Evolutionary conservation across 92 coral and sea anemone genomes (phyloP).

Genomic region (Galaxea fascicularis): DNA sequence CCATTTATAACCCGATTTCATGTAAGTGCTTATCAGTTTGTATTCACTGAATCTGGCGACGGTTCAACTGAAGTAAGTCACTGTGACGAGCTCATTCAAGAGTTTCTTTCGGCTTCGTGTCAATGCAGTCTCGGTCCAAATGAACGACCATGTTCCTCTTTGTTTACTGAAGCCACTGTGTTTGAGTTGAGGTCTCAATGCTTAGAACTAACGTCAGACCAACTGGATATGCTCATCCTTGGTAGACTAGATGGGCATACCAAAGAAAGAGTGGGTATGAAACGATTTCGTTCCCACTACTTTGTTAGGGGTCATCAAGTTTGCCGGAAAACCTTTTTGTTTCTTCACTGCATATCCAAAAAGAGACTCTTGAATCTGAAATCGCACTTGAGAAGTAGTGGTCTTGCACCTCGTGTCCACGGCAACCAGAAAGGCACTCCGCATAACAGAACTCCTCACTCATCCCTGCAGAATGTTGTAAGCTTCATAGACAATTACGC

Average conservation of each 20-base stretch:
- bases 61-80: conserved; percentile 10
- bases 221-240: conserved; percentile 28
- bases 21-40: too few species aligned
- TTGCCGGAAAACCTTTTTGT: conserved; percentile 17
- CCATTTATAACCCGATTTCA: too few species aligned
- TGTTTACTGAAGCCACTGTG: conserved; percentile 22
- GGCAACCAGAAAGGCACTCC: conserved; percentile 49
- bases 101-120: conserved; percentile 6
- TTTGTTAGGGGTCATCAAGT: conserved; percentile 16
- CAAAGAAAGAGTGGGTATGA: too few species aligned
- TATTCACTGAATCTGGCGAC: conserved; percentile 17
- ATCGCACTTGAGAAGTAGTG: conserved; percentile 46
- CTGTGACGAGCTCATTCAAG: conserved; percentile 4
- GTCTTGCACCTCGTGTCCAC: conserved; percentile 48
- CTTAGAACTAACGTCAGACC: conserved; percentile 19
- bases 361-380: conserved; percentile 51
- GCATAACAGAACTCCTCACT: conserved; percentile 17
- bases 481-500: conserved; percentile 45
- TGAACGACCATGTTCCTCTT: conserved; percentile 27
- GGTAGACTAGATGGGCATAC: too few species aligned
- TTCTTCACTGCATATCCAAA: conserved; percentile 27
- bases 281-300: conserved; percentile 2
- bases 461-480: conserved; percentile 33
- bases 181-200: conserved; percentile 23
- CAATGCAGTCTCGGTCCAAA: conserved; percentile 26